Base-by-base conservation (phyloP, 2,113 vertebrate species). In the Promerops cafer region DNA sequence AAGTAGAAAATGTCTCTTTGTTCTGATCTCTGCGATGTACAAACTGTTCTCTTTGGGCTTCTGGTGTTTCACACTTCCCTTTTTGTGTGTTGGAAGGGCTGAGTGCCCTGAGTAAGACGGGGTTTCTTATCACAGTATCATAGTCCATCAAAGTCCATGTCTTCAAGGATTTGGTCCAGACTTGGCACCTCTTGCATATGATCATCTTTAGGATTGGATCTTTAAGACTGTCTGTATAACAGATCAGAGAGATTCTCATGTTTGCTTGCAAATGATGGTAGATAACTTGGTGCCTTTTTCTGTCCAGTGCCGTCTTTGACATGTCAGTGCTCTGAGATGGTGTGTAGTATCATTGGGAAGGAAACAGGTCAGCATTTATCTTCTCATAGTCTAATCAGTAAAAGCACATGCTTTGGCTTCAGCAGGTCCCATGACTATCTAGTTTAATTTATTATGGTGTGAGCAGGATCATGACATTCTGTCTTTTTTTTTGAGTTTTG, bases 1-100 rank as follows among this genome's bases (percentile, higher is more conserved):
- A 61, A 79, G 13, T 84, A 68, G 77, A 82, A 96, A 85, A 80
- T 54, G 27, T 80, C 39, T 89, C 44, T 87, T 60, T 77, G 35
- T 83, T 90, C 64, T 88, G 52, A 78, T 84, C 60, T 91, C 75
- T 88, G 63, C 5, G 4, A 44, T 9, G 50, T 88, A 61, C 13
- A 81, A 63, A 68, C 52, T 53, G 11, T 84, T 90, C 22, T 93
- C n/a, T 77, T 87, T 78, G 57, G 54, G 21, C 12, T 56, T 90
- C 30, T 56, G 31, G 15, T 89, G 49, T 71, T 93, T 49, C 71
- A 16, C 6, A 7, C 39, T 76, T 84, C 30, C n/a, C 14, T 91
- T 76, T 75, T 27, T 27, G 23, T 52, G 26, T 50, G 21, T 53
- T 63, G n/a, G 14, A 47, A 86, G 39, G n/a, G 13, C 35, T 64